Base-by-base conservation (phyloP, 1,140 invertebrate species). In the Conus ventricosus region DNA sequence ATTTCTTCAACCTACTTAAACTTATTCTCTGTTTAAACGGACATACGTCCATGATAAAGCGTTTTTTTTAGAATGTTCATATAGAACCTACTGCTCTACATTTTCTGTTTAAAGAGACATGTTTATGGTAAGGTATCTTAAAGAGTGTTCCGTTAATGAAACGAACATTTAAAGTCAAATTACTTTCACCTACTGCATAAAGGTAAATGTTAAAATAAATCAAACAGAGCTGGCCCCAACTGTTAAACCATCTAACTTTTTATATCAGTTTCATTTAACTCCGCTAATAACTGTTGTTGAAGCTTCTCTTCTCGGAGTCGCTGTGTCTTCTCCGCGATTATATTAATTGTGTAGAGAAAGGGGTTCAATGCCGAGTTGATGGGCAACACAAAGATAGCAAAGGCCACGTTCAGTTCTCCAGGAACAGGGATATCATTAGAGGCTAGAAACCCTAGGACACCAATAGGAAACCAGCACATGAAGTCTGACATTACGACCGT, bases 281-380 rank as follows among this genome's bases (percentile, higher is more conserved):
- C 71, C 0, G 71, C 71, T 23, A 25, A 20, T 23, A 75, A 8
- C n/a, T 39, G 81, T 53, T 53, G 51, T 53, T 60, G 54, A 23
- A 57, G n/a, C 25, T 27, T 23, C n/a, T 84, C 83, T 25, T 84
- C 83, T 7, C 55, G 17, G 5, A 23, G 17, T 23, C 83, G 54
- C 17, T 53, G 83, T 57, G 7, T 57, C 8, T 54, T 57, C 55
- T 84, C 51, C 27, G 67, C 15, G 20, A 88, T 57, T 25, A 71
- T 17, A 67, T 88, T 88, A 4, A 76, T 25, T 5, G 92, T 91
- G 84, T 92, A 92, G 10, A 92, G 83, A 39, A 92, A 89, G 0
- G 91, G 91, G 27, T 92, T 92, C 17, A 92, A 20, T 17, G 91
- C 91, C 2, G 91, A 90, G 60, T 92, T 92, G 4, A 90, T 75